phyloP scores from a whole-genome alignment of 2,888 invertebrate genomes.

The Eupithecia subfuscata region DNA sequence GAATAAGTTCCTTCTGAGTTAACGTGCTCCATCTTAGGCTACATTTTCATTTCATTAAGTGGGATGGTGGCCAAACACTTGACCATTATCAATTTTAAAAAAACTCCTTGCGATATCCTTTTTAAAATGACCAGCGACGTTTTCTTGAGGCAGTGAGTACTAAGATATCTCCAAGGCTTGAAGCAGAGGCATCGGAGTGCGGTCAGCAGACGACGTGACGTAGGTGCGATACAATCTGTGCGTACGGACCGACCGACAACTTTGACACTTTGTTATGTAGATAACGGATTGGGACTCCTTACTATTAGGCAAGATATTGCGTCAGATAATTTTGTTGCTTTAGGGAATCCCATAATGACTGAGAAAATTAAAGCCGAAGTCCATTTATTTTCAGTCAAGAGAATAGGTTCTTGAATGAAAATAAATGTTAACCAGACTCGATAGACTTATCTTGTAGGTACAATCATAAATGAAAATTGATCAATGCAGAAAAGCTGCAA shows the following conservation, averaged over 20 bases:
- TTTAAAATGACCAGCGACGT: not conserved
- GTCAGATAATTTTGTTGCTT: not conserved
- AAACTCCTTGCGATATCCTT: not conserved
- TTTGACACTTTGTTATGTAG: conserved; percentile 40
- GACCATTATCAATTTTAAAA: too few species aligned
- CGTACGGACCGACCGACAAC: conserved; percentile 40
- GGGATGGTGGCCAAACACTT: too few species aligned
- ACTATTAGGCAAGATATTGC: not conserved
- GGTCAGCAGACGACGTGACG: conserved; percentile 43
- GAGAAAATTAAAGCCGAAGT: not conserved
- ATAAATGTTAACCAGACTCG: too few species aligned
- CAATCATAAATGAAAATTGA: conserved; percentile 7
- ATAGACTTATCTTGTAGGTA: not conserved
- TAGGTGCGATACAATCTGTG: conserved; percentile 40
- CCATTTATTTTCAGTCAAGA: too few species aligned
- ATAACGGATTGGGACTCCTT: conserved; percentile 26
- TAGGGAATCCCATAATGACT: not conserved
- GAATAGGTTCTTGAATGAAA: too few species aligned
- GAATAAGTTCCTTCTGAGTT: too few species aligned
- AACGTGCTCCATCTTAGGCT: too few species aligned
- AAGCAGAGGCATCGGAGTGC: conserved; percentile 31
- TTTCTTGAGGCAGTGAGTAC: conserved; percentile 24
- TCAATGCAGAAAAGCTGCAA: conserved; percentile 6
- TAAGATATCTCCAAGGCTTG: conserved; percentile 21
- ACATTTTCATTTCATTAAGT: too few species aligned